Evolutionary conservation across 2,888 invertebrate genomes (phyloP).

Genomic region (Lasioglossum vierecki): DNA sequence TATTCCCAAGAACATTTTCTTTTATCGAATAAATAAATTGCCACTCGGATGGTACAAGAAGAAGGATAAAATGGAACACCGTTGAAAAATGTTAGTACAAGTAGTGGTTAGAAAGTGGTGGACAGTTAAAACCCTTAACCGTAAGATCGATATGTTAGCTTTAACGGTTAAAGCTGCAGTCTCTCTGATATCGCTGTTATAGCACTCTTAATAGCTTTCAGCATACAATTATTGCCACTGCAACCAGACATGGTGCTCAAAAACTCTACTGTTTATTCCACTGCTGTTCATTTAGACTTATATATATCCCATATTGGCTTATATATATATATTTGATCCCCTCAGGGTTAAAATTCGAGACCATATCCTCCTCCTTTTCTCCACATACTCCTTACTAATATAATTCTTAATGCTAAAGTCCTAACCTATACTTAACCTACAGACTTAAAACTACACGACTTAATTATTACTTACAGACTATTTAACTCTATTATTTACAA

Average conservation of each 20-base stretch:
- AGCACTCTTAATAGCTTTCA: constrained; percentile 52
- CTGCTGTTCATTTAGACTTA: not conserved
- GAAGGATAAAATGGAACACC: not conserved
- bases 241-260: constrained; percentile 35
- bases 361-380: no score
- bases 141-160: constrained; percentile 57
- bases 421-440: no score
- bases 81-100: not conserved
- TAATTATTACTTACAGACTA: no score
- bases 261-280: constrained; percentile 37
- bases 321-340: no score
- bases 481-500: no score
- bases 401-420: no score
- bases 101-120: constrained; percentile 23
- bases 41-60: not conserved
- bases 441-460: no score
- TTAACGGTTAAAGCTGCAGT: constrained; percentile 60
- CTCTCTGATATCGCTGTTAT: constrained; percentile 50
- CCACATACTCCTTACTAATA: no score
- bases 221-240: constrained; percentile 54
- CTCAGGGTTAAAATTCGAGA: no score
- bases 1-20: not conserved
- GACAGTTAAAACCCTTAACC: constrained; percentile 51
- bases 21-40: not conserved
- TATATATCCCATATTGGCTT: no score